Conservation (phyloP, 2,797 vertebrate genomes). For the Sebastes umbrosus region DNA sequence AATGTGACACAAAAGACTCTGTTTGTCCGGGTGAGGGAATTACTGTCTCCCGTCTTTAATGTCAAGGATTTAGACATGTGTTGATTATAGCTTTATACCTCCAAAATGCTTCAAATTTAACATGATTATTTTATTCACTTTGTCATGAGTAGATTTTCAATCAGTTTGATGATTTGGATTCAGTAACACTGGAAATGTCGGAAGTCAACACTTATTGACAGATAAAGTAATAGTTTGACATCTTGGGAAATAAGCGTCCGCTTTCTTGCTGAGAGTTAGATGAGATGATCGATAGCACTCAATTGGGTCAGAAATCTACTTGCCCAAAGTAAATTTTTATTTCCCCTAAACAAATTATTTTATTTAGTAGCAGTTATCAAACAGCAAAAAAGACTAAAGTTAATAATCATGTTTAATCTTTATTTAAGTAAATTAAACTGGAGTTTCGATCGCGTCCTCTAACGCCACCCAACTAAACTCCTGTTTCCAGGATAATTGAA, state of each 20-base stretch:
- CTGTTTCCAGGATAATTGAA: too few species aligned
- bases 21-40: constrained; percentile 38
- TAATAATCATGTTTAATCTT: too few species aligned
- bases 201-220: background rate
- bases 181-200: background rate
- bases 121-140: constrained; percentile 25
- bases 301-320: too few species aligned
- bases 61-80: constrained; percentile 46
- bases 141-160: constrained; percentile 15
- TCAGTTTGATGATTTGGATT: background rate
- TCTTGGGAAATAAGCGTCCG: background rate
- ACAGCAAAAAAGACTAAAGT: too few species aligned
- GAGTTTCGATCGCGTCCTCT: too few species aligned
- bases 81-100: constrained; percentile 29
- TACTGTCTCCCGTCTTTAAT: constrained; percentile 36
- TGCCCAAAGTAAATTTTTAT: rapidly evolving
- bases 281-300: background rate
- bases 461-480: too few species aligned
- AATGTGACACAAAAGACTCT: constrained; percentile 44
- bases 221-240: background rate
- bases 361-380: too few species aligned
- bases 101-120: constrained; percentile 32
- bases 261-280: background rate
- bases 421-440: too few species aligned
- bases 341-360: too few species aligned